Evolutionary conservation across 2,888 invertebrate species (phyloP).

Genomic region (Drosophila borborema): DNA sequence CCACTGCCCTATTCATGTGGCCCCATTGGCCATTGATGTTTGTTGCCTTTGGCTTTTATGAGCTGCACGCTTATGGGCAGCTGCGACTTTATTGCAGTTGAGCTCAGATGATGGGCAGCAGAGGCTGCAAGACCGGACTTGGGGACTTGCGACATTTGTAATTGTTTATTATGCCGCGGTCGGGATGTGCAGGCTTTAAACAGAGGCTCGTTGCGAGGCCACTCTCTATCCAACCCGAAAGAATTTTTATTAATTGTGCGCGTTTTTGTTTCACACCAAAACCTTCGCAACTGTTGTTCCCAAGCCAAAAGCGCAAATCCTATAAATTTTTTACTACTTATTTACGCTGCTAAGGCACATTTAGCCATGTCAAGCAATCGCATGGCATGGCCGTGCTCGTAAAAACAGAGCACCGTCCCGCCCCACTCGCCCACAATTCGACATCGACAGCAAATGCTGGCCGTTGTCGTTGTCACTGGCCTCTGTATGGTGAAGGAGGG

Average conservation of each 20-base stretch:
- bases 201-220: neutral
- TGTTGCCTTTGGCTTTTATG: constrained; percentile 70
- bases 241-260: constrained; percentile 70
- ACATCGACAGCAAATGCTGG: constrained; percentile 61
- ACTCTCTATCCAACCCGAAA: neutral
- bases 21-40: constrained; percentile 43
- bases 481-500: neutral
- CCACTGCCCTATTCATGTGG: constrained; percentile 1
- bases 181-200: constrained; percentile 29
- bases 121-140: constrained; percentile 1
- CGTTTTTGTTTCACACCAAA: constrained; percentile 57
- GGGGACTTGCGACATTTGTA: constrained; percentile 61
- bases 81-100: constrained; percentile 67
- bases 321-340: constrained; percentile 82
- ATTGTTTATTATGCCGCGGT: constrained; percentile 66
- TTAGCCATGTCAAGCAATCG: constrained; percentile 79
- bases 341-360: constrained; percentile 80
- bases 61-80: constrained; percentile 65
- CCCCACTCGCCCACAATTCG: constrained; percentile 39
- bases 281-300: constrained; percentile 70
- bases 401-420: constrained; percentile 51
- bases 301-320: constrained; percentile 58
- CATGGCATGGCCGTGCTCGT: constrained; percentile 71
- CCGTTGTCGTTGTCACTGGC: constrained; percentile 68
- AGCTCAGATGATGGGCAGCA: constrained; percentile 27